Percentiles rank a stretch among this genome's conserved stretches.
phyloP scores from a whole-genome alignment of 2,113 vertebrate genomes.

The Notarius quadriscutis region DNA sequence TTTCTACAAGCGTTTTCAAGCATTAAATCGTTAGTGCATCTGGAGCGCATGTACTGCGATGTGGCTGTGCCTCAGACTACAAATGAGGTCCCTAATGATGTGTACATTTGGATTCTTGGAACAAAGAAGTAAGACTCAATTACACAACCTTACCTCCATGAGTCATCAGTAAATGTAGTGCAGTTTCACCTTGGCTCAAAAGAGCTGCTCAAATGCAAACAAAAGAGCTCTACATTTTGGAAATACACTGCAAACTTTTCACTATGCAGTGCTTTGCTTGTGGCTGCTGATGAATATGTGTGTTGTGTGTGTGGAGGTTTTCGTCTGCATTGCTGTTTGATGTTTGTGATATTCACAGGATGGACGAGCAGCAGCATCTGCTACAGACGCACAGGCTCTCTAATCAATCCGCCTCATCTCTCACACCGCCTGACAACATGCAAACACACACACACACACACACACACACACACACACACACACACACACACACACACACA shows the following conservation, averaged over 20 bases:
- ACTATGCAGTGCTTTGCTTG: not conserved
- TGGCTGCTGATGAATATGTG: conserved; percentile 19
- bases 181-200: not conserved
- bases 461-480: not conserved
- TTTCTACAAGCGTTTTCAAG: conserved; percentile 23
- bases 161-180: not conserved
- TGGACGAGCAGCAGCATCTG: conserved; percentile 54
- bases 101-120: conserved; percentile 21
- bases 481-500: not conserved
- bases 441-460: conserved; percentile 8
- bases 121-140: conserved; percentile 8
- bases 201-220: not conserved
- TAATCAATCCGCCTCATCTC: conserved; percentile 56
- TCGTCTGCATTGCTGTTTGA: conserved; percentile 51
- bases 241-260: not conserved
- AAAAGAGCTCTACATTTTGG: not conserved
- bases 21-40: conserved; percentile 16
- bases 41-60: not conserved
- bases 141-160: not conserved
- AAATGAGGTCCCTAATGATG: conserved; percentile 8
- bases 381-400: conserved; percentile 47
- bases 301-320: conserved; percentile 34
- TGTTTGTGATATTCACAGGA: conserved; percentile 52
- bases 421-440: conserved; percentile 57
- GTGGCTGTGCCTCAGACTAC: not conserved